Evolutionary conservation across 2,888 invertebrate genomes (phyloP).

Genomic region (Ophion costatus): DNA sequence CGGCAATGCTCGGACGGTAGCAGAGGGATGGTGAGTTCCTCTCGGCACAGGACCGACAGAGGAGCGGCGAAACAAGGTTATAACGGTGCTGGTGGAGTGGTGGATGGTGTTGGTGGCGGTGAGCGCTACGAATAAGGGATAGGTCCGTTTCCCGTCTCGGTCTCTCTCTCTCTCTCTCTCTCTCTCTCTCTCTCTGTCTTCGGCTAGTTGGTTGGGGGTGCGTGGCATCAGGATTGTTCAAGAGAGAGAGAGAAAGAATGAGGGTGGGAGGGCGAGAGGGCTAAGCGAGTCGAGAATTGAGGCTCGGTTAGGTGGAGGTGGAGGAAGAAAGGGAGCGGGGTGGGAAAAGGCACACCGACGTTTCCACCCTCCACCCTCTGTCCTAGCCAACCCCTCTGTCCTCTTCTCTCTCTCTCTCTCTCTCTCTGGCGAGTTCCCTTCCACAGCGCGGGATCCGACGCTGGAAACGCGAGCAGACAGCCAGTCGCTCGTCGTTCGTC

Average conservation of each 20-base stretch:
- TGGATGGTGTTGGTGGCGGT: constrained; percentile 1
- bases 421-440: constrained; percentile 63
- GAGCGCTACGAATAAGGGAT: not conserved
- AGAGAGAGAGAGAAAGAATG: not conserved
- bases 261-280: constrained; percentile 15
- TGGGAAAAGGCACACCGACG: constrained; percentile 56
- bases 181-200: too few relatives aligned
- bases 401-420: constrained; percentile 64
- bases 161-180: too few relatives aligned
- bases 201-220: not conserved
- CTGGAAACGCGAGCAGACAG: constrained; percentile 78
- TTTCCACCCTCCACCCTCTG: constrained; percentile 61
- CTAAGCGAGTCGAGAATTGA: constrained; percentile 64
- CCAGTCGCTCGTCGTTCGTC: constrained; percentile 82
- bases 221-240: constrained; percentile 11
- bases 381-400: constrained; percentile 62
- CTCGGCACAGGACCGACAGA: not conserved
- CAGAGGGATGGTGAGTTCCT: constrained; percentile 10
- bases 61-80: not conserved
- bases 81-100: not conserved
- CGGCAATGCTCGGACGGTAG: not conserved
- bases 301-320: constrained; percentile 54
- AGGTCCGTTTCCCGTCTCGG: not conserved
- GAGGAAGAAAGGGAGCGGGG: constrained; percentile 5
- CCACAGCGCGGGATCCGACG: constrained; percentile 75